A percentile compares a stretch with the other conserved stretches of the same genome.
Evolutionary conservation across 2,888 invertebrate species (phyloP).

Genomic region (Ichneumoninae sp.): DNA sequence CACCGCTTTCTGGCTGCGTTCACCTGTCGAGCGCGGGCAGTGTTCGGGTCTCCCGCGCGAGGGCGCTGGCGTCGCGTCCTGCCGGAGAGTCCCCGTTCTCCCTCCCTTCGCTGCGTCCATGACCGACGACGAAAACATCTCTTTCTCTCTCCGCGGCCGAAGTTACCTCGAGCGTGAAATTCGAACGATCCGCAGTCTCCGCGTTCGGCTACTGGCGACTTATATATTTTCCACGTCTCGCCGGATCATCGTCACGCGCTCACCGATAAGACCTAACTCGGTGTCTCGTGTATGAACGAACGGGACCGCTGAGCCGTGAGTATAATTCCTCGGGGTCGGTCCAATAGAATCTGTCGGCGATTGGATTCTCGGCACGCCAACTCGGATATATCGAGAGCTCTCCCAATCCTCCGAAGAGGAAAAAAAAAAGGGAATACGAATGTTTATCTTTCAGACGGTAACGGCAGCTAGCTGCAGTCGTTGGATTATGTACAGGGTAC

Average conservation of each 20-base stretch:
- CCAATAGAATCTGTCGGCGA: constrained; percentile 47
- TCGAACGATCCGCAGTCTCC: constrained; percentile 43
- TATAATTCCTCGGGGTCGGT: constrained; percentile 37
- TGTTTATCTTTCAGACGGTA: constrained; percentile 62
- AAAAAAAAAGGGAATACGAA: constrained; percentile 59
- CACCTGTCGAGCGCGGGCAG: constrained; percentile 46
- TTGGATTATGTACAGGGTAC: not conserved
- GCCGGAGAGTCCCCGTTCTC: not conserved
- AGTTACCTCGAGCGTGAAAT: constrained; percentile 61
- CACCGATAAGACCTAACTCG: constrained; percentile 9
- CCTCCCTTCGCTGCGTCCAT: constrained; percentile 30
- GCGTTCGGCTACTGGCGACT: not conserved
- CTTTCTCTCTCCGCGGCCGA: constrained; percentile 17
- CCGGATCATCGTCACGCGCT: constrained; percentile 27
- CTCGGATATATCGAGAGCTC: constrained; percentile 27
- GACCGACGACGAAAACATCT: constrained; percentile 30
- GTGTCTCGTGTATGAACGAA: not conserved
- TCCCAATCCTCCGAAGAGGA: not conserved
- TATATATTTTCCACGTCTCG: constrained; percentile 13
- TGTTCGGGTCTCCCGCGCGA: constrained; percentile 35
- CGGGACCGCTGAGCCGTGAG: not conserved
- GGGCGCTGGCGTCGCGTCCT: constrained; percentile 6
- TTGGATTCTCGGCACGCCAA: constrained; percentile 42
- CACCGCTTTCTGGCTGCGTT: constrained; percentile 43
- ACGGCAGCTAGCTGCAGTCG: constrained; percentile 1